These are phyloP conservation scores for Cryptocephalus primarius DNA, from an alignment of 2,888 invertebrate genomes.

Conservation along the genomic window DNA sequence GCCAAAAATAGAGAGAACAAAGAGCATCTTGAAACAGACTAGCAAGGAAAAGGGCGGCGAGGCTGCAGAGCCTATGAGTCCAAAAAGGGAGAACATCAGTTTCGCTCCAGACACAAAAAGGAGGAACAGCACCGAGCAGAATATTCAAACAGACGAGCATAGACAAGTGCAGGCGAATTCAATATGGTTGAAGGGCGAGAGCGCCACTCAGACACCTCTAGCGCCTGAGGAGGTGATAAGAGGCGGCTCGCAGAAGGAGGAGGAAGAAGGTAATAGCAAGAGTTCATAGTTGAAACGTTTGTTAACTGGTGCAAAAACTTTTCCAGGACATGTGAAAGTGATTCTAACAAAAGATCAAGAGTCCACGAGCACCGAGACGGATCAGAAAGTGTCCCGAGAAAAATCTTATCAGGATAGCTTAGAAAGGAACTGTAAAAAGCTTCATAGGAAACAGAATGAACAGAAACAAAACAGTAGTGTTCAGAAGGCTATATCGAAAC, in stretches of 20 bases:
- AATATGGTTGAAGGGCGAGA: no score
- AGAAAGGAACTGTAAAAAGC: conserved; percentile 10
- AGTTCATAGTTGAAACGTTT: no score
- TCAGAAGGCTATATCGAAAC: conserved; percentile 2
- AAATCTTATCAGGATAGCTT: conserved; percentile 12
- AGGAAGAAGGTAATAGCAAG: background rate
- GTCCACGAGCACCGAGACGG: conserved; percentile 22
- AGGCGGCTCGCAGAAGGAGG: background rate
- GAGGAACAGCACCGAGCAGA: no score
- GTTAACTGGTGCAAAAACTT: no score
- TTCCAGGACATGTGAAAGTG: no score
- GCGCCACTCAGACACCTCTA: no score
- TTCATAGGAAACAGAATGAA: conserved; percentile 11
- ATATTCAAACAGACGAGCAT: no score
- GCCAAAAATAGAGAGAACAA: conserved; percentile 30
- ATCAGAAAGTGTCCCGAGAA: conserved; percentile 10
- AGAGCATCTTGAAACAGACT: conserved; percentile 34
- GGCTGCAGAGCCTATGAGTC: conserved; percentile 23
- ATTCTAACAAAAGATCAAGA: conserved; percentile 3
- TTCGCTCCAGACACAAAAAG: conserved; percentile 20
- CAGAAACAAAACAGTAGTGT: background rate
- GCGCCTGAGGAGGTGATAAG: no score
- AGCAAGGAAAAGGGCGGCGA: conserved; percentile 28
- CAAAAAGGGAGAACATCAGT: conserved; percentile 31
- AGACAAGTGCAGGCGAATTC: no score